Evolutionary conservation across 1,140 invertebrate genomes (phyloP), one percentile per base, ranked within the genome.

Genomic region (Eumeta japonica): DNA sequence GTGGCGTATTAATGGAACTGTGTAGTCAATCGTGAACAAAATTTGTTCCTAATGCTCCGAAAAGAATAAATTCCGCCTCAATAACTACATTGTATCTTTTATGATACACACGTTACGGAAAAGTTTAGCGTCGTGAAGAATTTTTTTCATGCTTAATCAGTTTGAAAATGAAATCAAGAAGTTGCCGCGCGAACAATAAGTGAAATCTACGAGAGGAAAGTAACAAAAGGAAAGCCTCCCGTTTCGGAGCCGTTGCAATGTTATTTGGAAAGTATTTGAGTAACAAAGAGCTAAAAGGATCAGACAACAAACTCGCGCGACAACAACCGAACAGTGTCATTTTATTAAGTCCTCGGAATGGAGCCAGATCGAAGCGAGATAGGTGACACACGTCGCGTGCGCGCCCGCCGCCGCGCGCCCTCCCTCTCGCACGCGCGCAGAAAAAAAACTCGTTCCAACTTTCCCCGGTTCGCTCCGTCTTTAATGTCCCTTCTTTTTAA

Each of bases 291-390:
- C 55, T 53, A 43, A 47, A 45, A 24, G 52, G 52, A 53, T 59
- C 55, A 52, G 37, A 49, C 20, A 24, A 24, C 20, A 24, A 53
- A 54, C 35, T 58, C 38, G 35, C 53, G 55, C 49, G 50, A 48
- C 58, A 50, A 50, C 45, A 45, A 40, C 33, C 28, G 19, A 20
- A 47, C 40, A 48, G 52, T 54, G 54, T 55, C 59, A 66, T 66
- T 63, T 63, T 66, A 66, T 66, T 66, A 66, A 64, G 53, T 60
- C 57, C 36, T 51, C 41, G 47, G 47, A 59, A 52, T 54, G 48
- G 45, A 63, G 59, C 47, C 37, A 43, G 58, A 62, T 62, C 46
- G 51, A 48, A 43, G 50, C 48, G 48, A 49, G 48, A 52, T 53
- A 46, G 45, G 48, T 50, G 52, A 66, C 62, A 62, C 54, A 52